Evolutionary conservation across 1,140 invertebrate genomes (phyloP).

Genomic region (Zophobas morio): DNA sequence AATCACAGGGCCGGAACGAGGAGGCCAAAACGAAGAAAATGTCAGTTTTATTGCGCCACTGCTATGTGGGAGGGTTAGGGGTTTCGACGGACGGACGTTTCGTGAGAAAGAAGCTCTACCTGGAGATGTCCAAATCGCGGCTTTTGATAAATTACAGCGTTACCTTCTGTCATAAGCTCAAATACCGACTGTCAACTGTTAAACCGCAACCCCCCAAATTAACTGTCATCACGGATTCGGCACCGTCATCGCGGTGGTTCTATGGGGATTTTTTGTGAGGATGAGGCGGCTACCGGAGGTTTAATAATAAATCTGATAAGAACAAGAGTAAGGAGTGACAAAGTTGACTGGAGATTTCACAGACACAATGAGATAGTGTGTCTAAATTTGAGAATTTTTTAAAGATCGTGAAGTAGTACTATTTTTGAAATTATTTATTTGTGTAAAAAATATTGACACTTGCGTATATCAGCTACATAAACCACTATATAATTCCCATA

Average conservation of each 20-base stretch:
- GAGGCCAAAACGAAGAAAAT: neutral
- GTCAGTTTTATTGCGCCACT: constrained; percentile 6
- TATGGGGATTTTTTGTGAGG: constrained; percentile 41
- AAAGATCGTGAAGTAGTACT: too few relatives aligned
- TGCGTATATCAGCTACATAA: too few relatives aligned
- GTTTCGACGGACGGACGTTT: constrained; percentile 3
- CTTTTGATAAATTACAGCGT: constrained; percentile 55
- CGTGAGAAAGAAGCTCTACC: constrained; percentile 47
- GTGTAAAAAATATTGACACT: too few relatives aligned
- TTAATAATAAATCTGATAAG: too few relatives aligned
- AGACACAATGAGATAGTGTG: too few relatives aligned
- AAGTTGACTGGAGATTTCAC: too few relatives aligned
- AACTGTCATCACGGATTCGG: constrained; percentile 56
- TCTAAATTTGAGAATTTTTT: too few relatives aligned
- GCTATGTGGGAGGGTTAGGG: neutral
- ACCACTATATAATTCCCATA: too few relatives aligned
- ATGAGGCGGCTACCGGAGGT: constrained; percentile 48
- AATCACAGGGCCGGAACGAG: constrained; percentile 27
- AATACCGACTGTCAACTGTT: constrained; percentile 57
- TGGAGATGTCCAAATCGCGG: constrained; percentile 45
- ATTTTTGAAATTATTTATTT: too few relatives aligned
- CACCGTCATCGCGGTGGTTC: constrained; percentile 52
- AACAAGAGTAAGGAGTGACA: too few relatives aligned
- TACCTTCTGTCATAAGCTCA: constrained; percentile 52
- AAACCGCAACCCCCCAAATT: constrained; percentile 51